These are phyloP conservation scores for Plectropomus leopardus DNA, from an alignment of 2,113 vertebrate genomes.

Conservation along the genomic window DNA sequence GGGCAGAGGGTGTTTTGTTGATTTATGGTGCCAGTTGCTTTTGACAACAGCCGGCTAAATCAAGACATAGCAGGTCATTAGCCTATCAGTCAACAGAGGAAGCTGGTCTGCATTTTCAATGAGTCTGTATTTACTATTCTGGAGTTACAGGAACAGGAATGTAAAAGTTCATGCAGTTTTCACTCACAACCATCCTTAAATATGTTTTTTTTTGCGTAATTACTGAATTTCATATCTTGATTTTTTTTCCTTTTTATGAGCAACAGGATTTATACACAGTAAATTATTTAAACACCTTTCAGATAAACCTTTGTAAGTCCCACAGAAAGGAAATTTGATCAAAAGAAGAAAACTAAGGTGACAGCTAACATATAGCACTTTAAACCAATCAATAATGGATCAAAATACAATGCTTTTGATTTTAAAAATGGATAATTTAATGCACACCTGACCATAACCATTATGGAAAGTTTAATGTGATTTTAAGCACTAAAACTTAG, in stretches of 20 bases:
- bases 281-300: too few relatives aligned
- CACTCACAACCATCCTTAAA: background rate
- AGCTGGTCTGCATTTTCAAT: slow-evolving; percentile 32
- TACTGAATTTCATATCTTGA: too few relatives aligned
- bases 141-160: background rate
- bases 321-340: too few relatives aligned
- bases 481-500: background rate
- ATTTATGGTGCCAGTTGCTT: slow-evolving; percentile 91
- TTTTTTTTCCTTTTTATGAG: background rate
- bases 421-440: background rate
- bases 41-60: slow-evolving; percentile 90
- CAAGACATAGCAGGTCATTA: slow-evolving; percentile 78
- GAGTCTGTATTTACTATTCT: background rate
- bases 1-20: slow-evolving; percentile 67
- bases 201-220: background rate
- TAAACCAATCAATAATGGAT: background rate
- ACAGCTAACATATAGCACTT: background rate
- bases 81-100: slow-evolving; percentile 54
- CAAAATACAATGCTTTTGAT: background rate
- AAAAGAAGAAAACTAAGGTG: slow-evolving; percentile 11
- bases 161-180: background rate
- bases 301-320: too few relatives aligned
- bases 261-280: background rate
- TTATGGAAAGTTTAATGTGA: background rate
- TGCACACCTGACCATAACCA: background rate